phyloP scores from a whole-genome alignment of 2,888 invertebrate species.

The Standfussiana lucernea region DNA sequence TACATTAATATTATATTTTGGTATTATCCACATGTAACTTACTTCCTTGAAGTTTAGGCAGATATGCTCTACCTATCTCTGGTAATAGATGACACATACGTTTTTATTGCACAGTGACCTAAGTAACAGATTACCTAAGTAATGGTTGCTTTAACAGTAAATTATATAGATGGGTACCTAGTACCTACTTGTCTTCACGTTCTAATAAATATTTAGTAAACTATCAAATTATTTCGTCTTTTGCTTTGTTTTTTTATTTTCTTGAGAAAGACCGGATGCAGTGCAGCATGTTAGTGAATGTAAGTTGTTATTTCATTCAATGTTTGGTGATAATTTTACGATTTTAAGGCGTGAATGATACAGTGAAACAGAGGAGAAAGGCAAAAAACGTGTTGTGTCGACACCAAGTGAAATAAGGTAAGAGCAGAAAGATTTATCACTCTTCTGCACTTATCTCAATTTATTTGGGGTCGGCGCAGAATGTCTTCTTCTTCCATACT shows the following conservation, averaged over 20 bases:
- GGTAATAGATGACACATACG: too few species aligned
- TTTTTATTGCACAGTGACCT: constrained; percentile 32
- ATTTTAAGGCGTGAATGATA: background rate
- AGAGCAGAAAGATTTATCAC: background rate
- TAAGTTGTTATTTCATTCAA: background rate
- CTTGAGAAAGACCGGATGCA: constrained; percentile 34
- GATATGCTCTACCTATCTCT: too few species aligned
- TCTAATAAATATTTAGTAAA: constrained; percentile 53
- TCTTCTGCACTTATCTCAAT: too few species aligned
- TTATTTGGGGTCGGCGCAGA: too few species aligned
- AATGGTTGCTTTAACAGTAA: constrained; percentile 4
- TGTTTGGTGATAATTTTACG: background rate
- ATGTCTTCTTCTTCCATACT: too few species aligned
- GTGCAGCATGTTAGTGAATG: constrained; percentile 7
- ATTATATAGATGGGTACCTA: constrained; percentile 9
- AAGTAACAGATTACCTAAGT: too few species aligned
- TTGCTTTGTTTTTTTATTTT: constrained; percentile 31
- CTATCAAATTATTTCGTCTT: constrained; percentile 18
- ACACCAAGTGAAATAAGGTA: background rate
- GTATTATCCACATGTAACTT: too few species aligned
- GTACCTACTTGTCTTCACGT: constrained; percentile 45
- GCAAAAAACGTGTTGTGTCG: background rate
- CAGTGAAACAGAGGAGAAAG: background rate
- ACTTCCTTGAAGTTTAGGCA: too few species aligned
- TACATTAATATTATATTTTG: too few species aligned